Evolutionary conservation across 2,797 vertebrate genomes (phyloP).

Genomic region (Hemitrygon akajei): DNA sequence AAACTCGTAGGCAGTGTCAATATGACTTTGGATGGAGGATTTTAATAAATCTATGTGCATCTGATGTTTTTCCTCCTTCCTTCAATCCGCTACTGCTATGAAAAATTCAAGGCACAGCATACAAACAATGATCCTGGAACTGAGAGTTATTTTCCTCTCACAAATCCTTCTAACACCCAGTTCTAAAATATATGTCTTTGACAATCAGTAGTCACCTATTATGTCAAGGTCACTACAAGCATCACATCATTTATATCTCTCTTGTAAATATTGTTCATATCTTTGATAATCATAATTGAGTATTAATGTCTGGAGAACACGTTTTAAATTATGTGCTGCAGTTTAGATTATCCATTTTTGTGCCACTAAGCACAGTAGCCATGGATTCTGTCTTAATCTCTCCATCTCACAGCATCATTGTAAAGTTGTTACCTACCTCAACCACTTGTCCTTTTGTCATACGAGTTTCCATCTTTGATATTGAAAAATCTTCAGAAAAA

Average conservation of each 20-base stretch:
- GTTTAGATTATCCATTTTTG: conserved; percentile 12
- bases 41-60: background rate
- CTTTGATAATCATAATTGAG: background rate
- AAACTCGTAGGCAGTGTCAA: background rate
- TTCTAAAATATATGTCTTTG: background rate
- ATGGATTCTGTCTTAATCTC: background rate
- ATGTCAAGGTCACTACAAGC: background rate
- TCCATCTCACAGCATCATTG: background rate
- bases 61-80: background rate
- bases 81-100: background rate
- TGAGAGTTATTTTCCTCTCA: conserved; percentile 27
- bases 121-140: background rate
- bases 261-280: background rate
- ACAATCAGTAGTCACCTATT: background rate
- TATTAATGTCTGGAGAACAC: background rate
- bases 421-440: background rate
- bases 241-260: background rate
- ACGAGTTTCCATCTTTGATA: background rate
- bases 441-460: background rate
- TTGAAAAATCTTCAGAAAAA: background rate
- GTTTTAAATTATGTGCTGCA: background rate
- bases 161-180: conserved; percentile 2
- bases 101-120: conserved; percentile 6
- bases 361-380: background rate
- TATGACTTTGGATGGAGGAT: background rate